Conservation (phyloP, 2,888 invertebrate genomes). For the Myathropa florea region DNA sequence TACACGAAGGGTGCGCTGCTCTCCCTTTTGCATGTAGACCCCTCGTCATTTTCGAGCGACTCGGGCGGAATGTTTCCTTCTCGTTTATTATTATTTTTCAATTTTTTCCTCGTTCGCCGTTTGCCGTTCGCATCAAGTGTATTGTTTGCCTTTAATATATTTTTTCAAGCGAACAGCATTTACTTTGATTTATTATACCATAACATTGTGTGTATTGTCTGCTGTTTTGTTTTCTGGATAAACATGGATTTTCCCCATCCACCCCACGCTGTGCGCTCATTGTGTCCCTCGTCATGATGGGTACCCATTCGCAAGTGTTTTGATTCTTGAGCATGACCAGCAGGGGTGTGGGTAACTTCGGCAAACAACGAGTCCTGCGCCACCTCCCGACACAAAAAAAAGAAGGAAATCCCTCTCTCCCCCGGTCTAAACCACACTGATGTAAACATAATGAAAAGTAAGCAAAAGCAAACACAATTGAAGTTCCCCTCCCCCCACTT, state of each 20-base stretch:
- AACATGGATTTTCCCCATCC: constrained; percentile 14
- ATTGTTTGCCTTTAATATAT: constrained; percentile 68
- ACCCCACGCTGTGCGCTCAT: background rate
- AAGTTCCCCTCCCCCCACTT: constrained; percentile 10
- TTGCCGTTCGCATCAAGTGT: constrained; percentile 31
- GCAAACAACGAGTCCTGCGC: background rate
- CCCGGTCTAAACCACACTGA: constrained; percentile 17
- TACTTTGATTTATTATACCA: constrained; percentile 69
- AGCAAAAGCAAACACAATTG: constrained; percentile 55
- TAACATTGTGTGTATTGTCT: constrained; percentile 40
- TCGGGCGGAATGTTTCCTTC: constrained; percentile 7
- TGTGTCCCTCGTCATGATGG: background rate
- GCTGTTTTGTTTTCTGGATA: constrained; percentile 10
- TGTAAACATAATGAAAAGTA: constrained; percentile 59
- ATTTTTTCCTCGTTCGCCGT: constrained; percentile 18
- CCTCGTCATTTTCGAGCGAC: background rate
- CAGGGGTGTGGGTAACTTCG: background rate
- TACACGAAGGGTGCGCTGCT: constrained; percentile 18
- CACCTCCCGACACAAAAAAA: no score
- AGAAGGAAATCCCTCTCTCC: background rate
- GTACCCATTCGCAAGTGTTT: background rate
- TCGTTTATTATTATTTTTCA: constrained; percentile 69
- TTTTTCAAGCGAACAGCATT: constrained; percentile 56
- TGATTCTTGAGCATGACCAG: background rate
- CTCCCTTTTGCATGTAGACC: background rate